A percentile compares a stretch with the other conserved stretches of the same genome.
Evolutionary conservation across 2,888 invertebrate species (phyloP).

Genomic region (Parnassius orleans): DNA sequence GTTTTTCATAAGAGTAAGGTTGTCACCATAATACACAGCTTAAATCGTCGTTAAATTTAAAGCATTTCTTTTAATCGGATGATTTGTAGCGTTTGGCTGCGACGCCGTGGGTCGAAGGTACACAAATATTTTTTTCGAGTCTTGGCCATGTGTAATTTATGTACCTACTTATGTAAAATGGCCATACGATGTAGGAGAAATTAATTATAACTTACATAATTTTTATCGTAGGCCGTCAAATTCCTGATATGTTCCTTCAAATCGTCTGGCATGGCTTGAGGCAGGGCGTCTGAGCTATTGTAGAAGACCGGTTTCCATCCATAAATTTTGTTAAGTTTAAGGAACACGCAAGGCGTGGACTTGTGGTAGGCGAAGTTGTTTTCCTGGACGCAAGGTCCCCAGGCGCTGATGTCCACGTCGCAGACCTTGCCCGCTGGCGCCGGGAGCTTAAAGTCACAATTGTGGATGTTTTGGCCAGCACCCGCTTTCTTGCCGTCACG

Average conservation of each 20-base stretch:
- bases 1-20: too few relatives aligned
- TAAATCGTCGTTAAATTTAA: too few relatives aligned
- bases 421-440: constrained; percentile 90
- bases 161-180: too few relatives aligned
- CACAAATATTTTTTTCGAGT: too few relatives aligned
- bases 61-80: too few relatives aligned
- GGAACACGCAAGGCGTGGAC: constrained; percentile 95
- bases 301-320: constrained; percentile 94
- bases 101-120: too few relatives aligned
- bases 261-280: constrained; percentile 86
- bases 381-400: constrained; percentile 90
- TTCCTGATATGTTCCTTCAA: constrained; percentile 85
- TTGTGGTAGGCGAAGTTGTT: constrained; percentile 94
- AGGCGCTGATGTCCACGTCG: constrained; percentile 90
- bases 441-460: constrained; percentile 87
- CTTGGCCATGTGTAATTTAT: too few relatives aligned
- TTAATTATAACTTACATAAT: constrained; percentile 55
- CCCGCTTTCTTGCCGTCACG: constrained; percentile 86
- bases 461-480: constrained; percentile 87
- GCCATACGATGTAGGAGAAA: too few relatives aligned
- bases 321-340: constrained; percentile 97
- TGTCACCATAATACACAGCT: too few relatives aligned
- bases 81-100: too few relatives aligned
- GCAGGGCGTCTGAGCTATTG: constrained; percentile 85
- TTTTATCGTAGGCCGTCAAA: constrained; percentile 70